These are phyloP conservation scores for Galagoides demidoff DNA, from an alignment of 2,797 vertebrate species.

Conservation along the genomic window DNA sequence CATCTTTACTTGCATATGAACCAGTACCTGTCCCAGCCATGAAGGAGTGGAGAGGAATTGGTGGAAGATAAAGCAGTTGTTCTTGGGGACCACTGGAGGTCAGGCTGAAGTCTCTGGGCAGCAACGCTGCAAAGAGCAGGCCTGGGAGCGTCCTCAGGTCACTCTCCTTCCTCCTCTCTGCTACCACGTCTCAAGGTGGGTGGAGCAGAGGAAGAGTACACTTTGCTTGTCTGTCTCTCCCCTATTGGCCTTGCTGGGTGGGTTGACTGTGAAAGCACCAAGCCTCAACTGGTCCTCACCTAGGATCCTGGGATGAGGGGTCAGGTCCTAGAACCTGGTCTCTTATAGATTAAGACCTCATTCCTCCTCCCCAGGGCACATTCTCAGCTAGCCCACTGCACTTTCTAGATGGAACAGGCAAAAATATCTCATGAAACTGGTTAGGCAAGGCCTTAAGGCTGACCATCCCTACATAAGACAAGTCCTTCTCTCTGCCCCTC, in stretches of 20 bases:
- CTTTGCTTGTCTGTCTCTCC: background rate
- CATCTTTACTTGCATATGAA: slow-evolving; percentile 64
- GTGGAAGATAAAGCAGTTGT: background rate
- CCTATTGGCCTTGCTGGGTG: background rate
- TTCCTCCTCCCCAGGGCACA: background rate
- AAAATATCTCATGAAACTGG: background rate
- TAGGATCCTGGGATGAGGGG: background rate
- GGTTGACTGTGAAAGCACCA: background rate
- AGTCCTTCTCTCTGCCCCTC: background rate
- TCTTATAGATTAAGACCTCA: background rate
- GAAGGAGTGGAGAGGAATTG: background rate
- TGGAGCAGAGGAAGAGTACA: background rate
- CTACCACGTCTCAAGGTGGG: background rate
- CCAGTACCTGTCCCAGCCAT: slow-evolving; percentile 18
- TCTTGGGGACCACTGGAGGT: background rate
- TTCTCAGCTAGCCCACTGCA: background rate
- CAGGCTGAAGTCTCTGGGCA: background rate
- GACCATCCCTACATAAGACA: background rate
- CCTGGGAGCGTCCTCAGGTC: background rate
- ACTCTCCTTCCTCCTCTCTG: background rate
- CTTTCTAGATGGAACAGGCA: background rate
- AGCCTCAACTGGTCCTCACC: background rate
- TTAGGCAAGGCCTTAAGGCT: background rate
- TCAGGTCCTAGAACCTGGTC: background rate
- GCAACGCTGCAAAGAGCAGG: background rate